Evolutionary conservation across 1,140 invertebrate species (phyloP), one percentile per base, ranked within the genome.

Genomic region (Mya arenaria): DNA sequence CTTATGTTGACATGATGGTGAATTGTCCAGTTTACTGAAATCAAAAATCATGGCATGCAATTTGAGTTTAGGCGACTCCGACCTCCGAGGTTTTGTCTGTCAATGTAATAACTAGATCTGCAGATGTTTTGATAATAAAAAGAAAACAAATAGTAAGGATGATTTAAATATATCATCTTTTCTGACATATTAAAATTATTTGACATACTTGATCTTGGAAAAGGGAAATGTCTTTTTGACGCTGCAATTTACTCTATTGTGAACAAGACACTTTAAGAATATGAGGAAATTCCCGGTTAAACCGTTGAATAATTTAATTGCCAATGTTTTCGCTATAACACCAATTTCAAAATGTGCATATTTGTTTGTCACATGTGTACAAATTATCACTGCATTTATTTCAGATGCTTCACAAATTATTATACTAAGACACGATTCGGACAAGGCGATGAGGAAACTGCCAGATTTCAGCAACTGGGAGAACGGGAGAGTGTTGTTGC

Each of bases 361-460:
- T 10, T 19, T 13, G 19, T 10, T 48, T 48, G 41, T 10, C n/a
- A 48, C 41, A 48, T 10, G 10, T 48, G 10, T 48, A 10, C 1
- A 52, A 52, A n/a, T 52, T 52, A 3, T 52, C 2, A 17, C 25
- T 8, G 19, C 25, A 23, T 65, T 34, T 44, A 37, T 63, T 63
- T 55, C 55, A 80, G 77, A 80, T 44, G 36, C 56, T 23, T 28
- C 39, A 8, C 5, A 44, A 30, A 41, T 71, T 25, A 56, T 34
- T n/a, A 28, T 66, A 39, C 36, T 71, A n/a, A 69, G 77, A 58
- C 56, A 75, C 82, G 97, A 98, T 92, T 95, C 96, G 0, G 41
- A 94, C 0, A 32, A 96, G 1, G 97, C 97, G 0, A 95, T 96
- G 15, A 94, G 97, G 10, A 95, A 94, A 88, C 95, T 97, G 34